A percentile compares a stretch with the other conserved stretches of the same genome.
Conservation (phyloP, 2,797 vertebrate genomes). For the Agapornis canus region DNA sequence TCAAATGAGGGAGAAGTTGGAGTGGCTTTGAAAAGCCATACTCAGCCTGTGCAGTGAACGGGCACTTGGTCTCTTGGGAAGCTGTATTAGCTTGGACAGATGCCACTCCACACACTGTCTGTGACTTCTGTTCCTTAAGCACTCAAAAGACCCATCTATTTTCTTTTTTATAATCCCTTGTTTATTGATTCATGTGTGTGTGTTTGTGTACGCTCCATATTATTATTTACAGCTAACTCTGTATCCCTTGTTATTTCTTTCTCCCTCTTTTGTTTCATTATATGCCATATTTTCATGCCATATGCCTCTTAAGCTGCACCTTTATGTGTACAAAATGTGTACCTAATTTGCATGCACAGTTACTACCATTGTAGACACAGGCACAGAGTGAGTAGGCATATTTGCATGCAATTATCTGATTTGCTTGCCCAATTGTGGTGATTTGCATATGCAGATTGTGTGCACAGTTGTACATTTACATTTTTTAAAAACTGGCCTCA, state of each 20-base stretch:
- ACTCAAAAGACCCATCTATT: slow-evolving; percentile 15
- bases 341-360: slow-evolving; percentile 68
- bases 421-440: slow-evolving; percentile 61
- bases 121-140: neutral
- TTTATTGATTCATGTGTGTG: slow-evolving; percentile 11
- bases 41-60: neutral
- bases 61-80: neutral
- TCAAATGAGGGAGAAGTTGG: neutral
- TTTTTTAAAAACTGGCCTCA: slow-evolving; percentile 60
- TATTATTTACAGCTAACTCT: slow-evolving; percentile 66
- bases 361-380: slow-evolving; percentile 68
- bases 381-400: slow-evolving; percentile 59
- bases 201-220: slow-evolving; percentile 55
- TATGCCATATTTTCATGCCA: slow-evolving; percentile 63
- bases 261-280: slow-evolving; percentile 57
- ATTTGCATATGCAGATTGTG: slow-evolving; percentile 67
- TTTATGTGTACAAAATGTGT: slow-evolving; percentile 70
- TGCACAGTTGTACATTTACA: slow-evolving; percentile 67
- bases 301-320: slow-evolving; percentile 65
- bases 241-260: slow-evolving; percentile 44
- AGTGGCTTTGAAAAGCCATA: neutral
- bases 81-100: neutral
- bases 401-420: slow-evolving; percentile 73
- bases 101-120: neutral
- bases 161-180: neutral